Conservation (phyloP, 2,113 vertebrate species). For the Epinephelus cyanopodus region DNA sequence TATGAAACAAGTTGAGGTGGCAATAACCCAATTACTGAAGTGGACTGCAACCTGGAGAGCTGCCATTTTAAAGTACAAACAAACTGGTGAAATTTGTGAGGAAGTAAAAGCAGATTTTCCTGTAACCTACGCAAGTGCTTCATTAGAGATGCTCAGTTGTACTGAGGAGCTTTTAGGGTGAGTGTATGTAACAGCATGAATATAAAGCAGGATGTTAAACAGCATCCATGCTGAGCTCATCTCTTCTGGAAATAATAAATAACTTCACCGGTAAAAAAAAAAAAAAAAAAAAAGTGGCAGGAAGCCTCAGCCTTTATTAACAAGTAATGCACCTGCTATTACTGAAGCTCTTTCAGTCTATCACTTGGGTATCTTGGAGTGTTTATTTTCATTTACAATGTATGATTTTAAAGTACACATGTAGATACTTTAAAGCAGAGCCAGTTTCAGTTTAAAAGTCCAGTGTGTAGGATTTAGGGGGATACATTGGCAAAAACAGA, state of each 20-base stretch:
- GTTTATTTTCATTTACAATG: slow-evolving; percentile 9
- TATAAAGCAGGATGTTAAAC: slow-evolving; percentile 8
- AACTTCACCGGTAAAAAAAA: slow-evolving; percentile 5
- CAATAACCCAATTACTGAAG: not conserved
- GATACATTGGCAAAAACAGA: too few relatives aligned
- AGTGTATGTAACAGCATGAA: slow-evolving; percentile 8
- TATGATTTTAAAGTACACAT: not conserved
- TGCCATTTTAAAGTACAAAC: slow-evolving; percentile 20
- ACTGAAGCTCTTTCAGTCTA: slow-evolving; percentile 6
- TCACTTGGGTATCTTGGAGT: not conserved
- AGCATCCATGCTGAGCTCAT: not conserved
- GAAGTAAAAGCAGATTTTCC: slow-evolving; percentile 18
- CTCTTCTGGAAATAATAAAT: slow-evolving; percentile 4
- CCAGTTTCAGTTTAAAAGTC: not conserved
- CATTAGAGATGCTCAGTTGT: slow-evolving; percentile 16
- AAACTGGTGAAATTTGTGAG: not conserved
- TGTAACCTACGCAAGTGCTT: slow-evolving; percentile 25
- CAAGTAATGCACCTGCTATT: slow-evolving; percentile 18
- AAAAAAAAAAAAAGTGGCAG: not conserved
- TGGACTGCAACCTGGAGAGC: not conserved
- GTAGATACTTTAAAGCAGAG: not conserved
- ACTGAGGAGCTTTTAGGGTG: slow-evolving; percentile 7
- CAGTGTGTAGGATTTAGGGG: too few relatives aligned
- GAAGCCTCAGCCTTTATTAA: slow-evolving; percentile 36
- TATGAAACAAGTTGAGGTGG: not conserved